Evolutionary conservation across 2,797 vertebrate genomes (phyloP), one percentile per base, ranked within the genome.

Genomic region (Cirrhinus molitorella): DNA sequence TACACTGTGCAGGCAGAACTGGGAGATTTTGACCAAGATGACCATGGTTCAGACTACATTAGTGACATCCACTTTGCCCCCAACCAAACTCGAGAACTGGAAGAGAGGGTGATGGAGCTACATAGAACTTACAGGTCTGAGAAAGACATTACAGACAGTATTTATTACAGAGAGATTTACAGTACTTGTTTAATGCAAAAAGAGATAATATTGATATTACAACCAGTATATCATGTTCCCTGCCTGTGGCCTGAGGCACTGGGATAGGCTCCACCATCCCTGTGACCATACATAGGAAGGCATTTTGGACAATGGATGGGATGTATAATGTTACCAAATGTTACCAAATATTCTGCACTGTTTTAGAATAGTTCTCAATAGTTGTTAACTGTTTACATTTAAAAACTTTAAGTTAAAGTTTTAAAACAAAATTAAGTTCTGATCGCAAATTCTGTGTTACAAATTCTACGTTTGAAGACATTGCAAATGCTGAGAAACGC

Each of bases 41-140:
- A 97, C 59, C 94, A 97, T 0, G 87, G 95, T 81, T 92, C 94
- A 53, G 96, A 96, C 88, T 97, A 97, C 0, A 92, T 96, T 80
- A 94, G 93, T 0, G 96, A 97, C 87, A 95, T 97, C 83, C 96
- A 93, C 88, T 97, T 97, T 0, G 96, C 96, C 47, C 96, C 96
- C 40, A 97, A 95, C 90, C 96, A 97, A 93, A 96, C 96, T 0
- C 94, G 94, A 8, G 96, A 97, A 90, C 94, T 97, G 87, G 96
- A 97, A 85, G 96, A 97, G 86, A 93, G 96, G 85, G 96, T 97
- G 90, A 96, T 96, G 94, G 96, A 97, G 85, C 91, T 97, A 68
- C 96, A 97, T 88, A 96, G 94, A 87, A 96, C 95, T 0, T 96
- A 97, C 91, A 95, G 96, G 96, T 97, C 85, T 43, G 61, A 72